phyloP scores from a whole-genome alignment of 1,140 invertebrate species.

The Hypothenemus hampei region DNA sequence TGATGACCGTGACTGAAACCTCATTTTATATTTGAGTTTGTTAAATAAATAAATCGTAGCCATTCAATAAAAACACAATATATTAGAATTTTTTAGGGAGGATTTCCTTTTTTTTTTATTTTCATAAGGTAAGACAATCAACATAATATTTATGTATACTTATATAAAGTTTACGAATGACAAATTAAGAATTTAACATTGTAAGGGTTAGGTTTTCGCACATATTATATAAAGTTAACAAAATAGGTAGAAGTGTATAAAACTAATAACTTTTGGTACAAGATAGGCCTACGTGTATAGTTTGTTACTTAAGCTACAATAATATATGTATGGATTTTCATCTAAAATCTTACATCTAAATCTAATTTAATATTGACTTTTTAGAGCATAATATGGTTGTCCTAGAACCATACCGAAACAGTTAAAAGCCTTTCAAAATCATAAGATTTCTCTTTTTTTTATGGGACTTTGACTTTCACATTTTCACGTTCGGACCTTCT shows the following conservation, averaged over 20 bases:
- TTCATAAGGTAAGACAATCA: slow-evolving; percentile 35
- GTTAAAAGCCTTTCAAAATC: slow-evolving; percentile 36
- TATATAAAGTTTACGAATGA: slow-evolving; percentile 29
- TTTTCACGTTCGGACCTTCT: slow-evolving; percentile 7
- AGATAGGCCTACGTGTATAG: slow-evolving; percentile 43
- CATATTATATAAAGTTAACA: slow-evolving; percentile 36
- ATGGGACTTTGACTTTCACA: slow-evolving; percentile 15
- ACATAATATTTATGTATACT: too few relatives aligned
- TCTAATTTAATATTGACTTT: slow-evolving; percentile 45
- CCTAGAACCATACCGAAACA: slow-evolving; percentile 36
- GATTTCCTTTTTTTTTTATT: slow-evolving; percentile 36
- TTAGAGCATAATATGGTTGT: slow-evolving; percentile 37
- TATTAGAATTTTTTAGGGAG: slow-evolving; percentile 31
- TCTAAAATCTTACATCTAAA: slow-evolving; percentile 33
- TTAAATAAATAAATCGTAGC: too few relatives aligned
- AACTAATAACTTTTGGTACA: slow-evolving; percentile 41
- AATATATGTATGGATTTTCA: slow-evolving; percentile 35
- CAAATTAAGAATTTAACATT: slow-evolving; percentile 30
- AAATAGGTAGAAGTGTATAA: slow-evolving; percentile 41
- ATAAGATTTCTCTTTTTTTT: slow-evolving; percentile 32
- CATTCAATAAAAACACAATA: too few relatives aligned
- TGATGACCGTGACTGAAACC: too few relatives aligned
- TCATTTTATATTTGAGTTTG: too few relatives aligned
- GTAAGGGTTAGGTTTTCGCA: slow-evolving; percentile 32
- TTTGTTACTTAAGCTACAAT: slow-evolving; percentile 41